Conservation (phyloP, 2,113 vertebrate genomes). For the Ranitomeya variabilis region DNA sequence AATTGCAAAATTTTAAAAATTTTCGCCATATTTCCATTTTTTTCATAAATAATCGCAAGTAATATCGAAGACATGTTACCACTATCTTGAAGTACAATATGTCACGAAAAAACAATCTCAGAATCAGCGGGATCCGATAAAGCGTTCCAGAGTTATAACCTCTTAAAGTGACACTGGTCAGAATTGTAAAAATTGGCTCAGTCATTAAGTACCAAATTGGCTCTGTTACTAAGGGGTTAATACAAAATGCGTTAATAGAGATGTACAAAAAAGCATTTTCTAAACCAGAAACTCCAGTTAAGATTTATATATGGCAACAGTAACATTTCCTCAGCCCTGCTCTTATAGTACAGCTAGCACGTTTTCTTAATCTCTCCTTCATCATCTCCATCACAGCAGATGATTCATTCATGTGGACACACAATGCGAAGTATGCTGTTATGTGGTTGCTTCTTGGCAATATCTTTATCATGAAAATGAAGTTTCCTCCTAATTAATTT, state of each 20-base stretch:
- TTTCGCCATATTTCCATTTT: no score
- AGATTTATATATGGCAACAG: not conserved
- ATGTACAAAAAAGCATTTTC: not conserved
- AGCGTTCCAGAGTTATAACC: no score
- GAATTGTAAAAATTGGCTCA: no score
- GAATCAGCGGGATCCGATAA: no score
- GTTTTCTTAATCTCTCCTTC: not conserved
- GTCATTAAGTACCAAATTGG: no score
- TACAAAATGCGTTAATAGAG: not conserved
- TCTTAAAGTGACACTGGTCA: no score
- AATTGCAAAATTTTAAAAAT: no score
- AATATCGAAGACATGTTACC: no score
- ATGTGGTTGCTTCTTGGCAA: not conserved
- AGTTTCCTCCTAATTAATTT: slow-evolving; percentile 18
- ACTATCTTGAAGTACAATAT: no score
- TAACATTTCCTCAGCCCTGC: not conserved
- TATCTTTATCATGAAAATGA: slow-evolving; percentile 4
- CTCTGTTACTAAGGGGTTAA: no score
- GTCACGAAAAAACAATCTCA: no score
- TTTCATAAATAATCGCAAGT: no score
- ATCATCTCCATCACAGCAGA: not conserved
- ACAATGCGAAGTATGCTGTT: not conserved
- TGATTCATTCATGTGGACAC: not conserved
- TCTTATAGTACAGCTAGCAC: not conserved
- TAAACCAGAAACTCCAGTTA: not conserved